Conservation (phyloP, 1,140 invertebrate species). For the Drosophila kepulauana region DNA sequence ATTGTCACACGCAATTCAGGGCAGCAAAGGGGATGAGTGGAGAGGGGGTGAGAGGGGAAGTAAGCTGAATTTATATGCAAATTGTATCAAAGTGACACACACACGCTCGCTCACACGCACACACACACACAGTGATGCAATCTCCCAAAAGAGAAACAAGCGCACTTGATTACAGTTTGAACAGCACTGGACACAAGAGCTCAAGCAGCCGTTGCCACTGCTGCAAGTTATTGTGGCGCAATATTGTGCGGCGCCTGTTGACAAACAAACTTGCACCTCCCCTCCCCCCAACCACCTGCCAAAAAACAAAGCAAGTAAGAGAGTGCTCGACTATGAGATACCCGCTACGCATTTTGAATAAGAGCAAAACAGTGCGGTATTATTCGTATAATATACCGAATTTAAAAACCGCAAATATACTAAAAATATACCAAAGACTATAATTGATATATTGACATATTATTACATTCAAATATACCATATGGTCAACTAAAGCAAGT, state of each 20-base stretch:
- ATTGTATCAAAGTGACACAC: constrained; percentile 13
- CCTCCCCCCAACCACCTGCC: background rate
- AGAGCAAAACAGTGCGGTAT: no score
- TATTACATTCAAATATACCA: no score
- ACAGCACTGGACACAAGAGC: background rate
- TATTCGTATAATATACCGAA: no score
- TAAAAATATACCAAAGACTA: no score
- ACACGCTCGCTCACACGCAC: background rate
- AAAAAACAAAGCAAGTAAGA: background rate
- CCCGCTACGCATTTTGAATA: no score
- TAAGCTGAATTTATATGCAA: constrained; percentile 26
- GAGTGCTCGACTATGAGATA: no score
- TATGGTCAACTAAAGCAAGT: no score
- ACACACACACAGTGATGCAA: constrained; percentile 1
- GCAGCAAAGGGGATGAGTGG: background rate
- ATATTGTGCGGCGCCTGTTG: constrained; percentile 5
- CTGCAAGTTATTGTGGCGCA: constrained; percentile 8
- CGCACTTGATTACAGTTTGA: constrained; percentile 20
- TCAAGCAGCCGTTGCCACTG: background rate
- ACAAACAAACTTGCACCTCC: constrained; percentile 4
- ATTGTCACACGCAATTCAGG: constrained; percentile 24
- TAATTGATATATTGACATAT: no score
- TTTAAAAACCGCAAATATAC: no score
- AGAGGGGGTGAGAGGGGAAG: no score
- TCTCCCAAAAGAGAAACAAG: background rate